Evolutionary conservation across 2,797 vertebrate species (phyloP), one percentile per base, ranked within the genome.

Genomic region (Phoxinus dragarum): DNA sequence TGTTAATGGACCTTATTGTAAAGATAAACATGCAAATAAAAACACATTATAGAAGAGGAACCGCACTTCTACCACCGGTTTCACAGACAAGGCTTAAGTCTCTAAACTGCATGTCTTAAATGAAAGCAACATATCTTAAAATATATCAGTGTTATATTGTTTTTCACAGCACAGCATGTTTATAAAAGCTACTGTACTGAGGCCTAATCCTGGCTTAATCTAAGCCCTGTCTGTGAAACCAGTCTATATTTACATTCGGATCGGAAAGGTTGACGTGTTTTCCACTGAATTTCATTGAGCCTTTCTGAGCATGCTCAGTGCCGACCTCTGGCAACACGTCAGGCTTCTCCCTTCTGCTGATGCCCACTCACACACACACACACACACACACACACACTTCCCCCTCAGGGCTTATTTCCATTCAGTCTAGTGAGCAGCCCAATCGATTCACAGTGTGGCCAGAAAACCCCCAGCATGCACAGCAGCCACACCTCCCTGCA

Each of bases 381-480:
- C 52, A 36, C 83, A 80, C 6, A 67, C 69, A 42, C 66, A 85
- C 84, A 81, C 77, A 66, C 77, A 34, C 64, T 38, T 49, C 36
- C 47, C 79, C 87, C 95, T 92, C 86, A 27, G 89, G 92, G 95
- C 93, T 90, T 92, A 95, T 95, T 97, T 96, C 95, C 96, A 94
- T 96, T 94, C 94, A 95, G 96, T 94, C 95, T 96, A 94, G 93
- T 95, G 93, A 96, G 96, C 96, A 96, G 94, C 95, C 95, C 94
- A 95, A 96, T 97, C 96, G 92, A 94, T 96, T 96, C 94, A 95
- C 95, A 93, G 91, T 88, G 92, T 93, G 94, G 87, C 82, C 90
- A 76, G 27, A 42, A 52, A 56, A 7, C 73, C 74, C 56, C 84
- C 56, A 56, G 27, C 80, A 83, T 81, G 74, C 68, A 75, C 8